Percentiles rank a stretch among this genome's conserved stretches.
phyloP scores from a whole-genome alignment of 2,113 vertebrate species.

The Crotalus helleri region DNA sequence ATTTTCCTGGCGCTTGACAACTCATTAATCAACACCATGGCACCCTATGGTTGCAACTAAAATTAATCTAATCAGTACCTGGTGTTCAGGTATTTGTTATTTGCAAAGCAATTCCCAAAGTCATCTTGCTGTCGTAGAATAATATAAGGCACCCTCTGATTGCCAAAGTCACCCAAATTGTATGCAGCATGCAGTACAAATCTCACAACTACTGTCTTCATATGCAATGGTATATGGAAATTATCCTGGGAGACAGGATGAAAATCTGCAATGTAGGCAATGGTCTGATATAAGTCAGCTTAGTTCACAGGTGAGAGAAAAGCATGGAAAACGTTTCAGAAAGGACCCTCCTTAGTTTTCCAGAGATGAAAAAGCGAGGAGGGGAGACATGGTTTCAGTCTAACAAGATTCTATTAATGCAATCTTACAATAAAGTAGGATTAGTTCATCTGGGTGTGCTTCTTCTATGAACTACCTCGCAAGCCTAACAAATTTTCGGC shows the following conservation, averaged over 20 bases:
- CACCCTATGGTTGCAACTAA: not conserved
- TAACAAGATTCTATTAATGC: not conserved
- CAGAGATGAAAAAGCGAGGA: not conserved
- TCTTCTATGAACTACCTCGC: not conserved
- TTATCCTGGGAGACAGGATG: not conserved
- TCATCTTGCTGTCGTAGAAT: not conserved
- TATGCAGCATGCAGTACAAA: not conserved
- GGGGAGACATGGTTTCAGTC: not conserved
- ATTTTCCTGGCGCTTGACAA: not conserved
- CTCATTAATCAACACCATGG: not conserved
- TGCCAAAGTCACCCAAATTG: not conserved
- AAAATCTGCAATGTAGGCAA: not conserved
- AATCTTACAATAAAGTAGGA: not conserved
- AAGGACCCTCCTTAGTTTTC: not conserved
- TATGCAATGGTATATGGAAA: not conserved
- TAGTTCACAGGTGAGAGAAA: not conserved
- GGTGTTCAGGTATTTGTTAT: not conserved
- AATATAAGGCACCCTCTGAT: not conserved
- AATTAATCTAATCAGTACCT: not conserved
- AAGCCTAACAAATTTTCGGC: not conserved
- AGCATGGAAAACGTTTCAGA: not conserved
- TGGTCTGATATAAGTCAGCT: not conserved
- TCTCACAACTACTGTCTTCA: not conserved
- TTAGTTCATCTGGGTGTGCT: not conserved
- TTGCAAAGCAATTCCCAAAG: not conserved